phyloP scores from a whole-genome alignment of 2,797 vertebrate genomes.

The Calcarius lapponicus region DNA sequence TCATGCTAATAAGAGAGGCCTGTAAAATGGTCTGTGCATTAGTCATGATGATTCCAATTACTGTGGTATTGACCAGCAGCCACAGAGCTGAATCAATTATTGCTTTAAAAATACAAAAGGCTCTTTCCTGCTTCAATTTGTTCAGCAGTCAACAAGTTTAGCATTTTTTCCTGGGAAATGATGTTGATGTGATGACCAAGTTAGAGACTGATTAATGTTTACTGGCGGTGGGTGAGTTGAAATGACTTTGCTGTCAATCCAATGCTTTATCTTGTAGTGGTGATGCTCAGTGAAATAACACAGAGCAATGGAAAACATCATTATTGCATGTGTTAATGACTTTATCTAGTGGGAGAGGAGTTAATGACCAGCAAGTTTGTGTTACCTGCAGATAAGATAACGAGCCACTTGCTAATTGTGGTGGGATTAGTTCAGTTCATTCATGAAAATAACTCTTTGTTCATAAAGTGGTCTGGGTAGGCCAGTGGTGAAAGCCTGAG shows the following conservation, averaged over 20 bases:
- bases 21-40: neutral
- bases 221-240: neutral
- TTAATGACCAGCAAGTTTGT: neutral
- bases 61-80: slow-evolving; percentile 13
- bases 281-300: neutral
- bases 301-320: neutral
- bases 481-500: neutral
- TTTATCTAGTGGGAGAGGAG: neutral
- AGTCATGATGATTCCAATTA: slow-evolving; percentile 38
- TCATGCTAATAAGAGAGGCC: neutral
- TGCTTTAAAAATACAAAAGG: slow-evolving; percentile 39
- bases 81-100: slow-evolving; percentile 25
- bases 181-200: neutral
- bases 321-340: neutral
- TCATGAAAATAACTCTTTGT: neutral
- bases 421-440: neutral
- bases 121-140: slow-evolving; percentile 32
- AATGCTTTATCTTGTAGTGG: neutral
- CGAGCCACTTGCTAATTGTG: neutral
- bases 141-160: neutral
- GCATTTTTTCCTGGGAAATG: neutral
- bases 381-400: neutral
- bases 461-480: neutral
- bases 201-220: neutral
- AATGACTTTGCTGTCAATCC: neutral